These are phyloP conservation scores for Himalopsyche tibetana DNA, from an alignment of 2,888 invertebrate genomes.

Conservation along the genomic window DNA sequence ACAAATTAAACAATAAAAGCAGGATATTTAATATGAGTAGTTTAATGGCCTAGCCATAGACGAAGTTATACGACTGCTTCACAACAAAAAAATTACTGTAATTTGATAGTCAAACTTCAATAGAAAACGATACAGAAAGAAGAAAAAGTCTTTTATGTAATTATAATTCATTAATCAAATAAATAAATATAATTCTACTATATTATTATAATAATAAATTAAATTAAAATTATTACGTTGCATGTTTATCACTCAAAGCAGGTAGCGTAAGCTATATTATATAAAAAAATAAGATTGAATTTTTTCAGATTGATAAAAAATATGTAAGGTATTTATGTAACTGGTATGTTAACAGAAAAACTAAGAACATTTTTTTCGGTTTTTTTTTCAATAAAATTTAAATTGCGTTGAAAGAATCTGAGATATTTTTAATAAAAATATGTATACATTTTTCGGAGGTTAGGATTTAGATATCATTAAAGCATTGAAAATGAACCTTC, in stretches of 20 bases:
- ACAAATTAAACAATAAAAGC: no score
- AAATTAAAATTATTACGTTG: no score
- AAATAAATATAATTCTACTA: no score
- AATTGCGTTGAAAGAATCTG: background rate
- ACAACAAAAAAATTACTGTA: no score
- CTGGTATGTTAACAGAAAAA: constrained; percentile 1
- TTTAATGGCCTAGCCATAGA: no score
- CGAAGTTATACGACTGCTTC: no score
- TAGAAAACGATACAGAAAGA: no score
- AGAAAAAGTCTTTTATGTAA: no score
- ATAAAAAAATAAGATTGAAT: background rate
- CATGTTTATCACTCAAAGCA: background rate
- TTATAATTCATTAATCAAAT: no score
- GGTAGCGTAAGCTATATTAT: background rate
- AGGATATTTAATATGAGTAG: no score
- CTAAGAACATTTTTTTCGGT: background rate
- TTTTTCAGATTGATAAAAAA: background rate
- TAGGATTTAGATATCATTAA: background rate
- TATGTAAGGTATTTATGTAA: constrained; percentile 20
- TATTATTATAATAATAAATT: no score
- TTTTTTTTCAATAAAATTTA: background rate
- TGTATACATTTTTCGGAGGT: background rate
- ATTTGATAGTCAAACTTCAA: no score
- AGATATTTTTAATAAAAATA: background rate
- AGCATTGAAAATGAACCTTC: background rate